phyloP scores from a whole-genome alignment of 2,113 vertebrate species.

The Mus spicilegus region DNA sequence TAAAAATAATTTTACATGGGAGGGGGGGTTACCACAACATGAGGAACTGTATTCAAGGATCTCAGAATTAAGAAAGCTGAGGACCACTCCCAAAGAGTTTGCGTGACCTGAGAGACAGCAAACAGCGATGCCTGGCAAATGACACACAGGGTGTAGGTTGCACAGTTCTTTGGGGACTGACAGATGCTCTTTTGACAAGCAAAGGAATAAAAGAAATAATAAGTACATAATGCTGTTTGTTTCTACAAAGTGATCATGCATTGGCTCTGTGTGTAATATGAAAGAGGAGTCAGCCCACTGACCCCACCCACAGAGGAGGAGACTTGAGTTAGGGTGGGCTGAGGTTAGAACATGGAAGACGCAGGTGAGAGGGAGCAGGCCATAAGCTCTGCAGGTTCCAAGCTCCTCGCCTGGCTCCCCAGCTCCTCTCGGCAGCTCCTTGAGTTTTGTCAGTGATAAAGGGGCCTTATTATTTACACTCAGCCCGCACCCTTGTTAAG shows the following conservation, averaged over 20 bases:
- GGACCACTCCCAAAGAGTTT: fast-evolving
- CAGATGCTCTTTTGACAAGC: not conserved
- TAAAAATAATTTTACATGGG: not conserved
- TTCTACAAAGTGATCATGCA: not conserved
- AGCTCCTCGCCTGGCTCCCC: not conserved
- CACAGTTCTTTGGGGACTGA: fast-evolving
- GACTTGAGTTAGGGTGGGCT: fast-evolving
- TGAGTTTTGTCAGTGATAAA: not conserved
- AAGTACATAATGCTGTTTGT: no score
- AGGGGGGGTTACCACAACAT: not conserved
- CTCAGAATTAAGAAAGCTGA: not conserved
- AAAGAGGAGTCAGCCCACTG: fast-evolving
- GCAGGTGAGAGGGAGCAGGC: not conserved
- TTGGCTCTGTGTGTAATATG: not conserved
- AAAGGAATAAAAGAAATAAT: not conserved
- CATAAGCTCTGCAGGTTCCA: not conserved
- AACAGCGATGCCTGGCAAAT: fast-evolving
- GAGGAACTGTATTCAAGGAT: not conserved
- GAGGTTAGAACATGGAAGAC: fast-evolving
- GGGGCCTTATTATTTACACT: conserved; percentile 8
- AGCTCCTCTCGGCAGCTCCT: not conserved
- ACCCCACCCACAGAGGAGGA: not conserved
- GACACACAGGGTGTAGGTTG: fast-evolving
- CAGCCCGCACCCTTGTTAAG: conserved; percentile 17
- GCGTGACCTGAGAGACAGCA: fast-evolving